Conservation (phyloP, 2,113 vertebrate genomes). For the Ardeotis arabs region DNA sequence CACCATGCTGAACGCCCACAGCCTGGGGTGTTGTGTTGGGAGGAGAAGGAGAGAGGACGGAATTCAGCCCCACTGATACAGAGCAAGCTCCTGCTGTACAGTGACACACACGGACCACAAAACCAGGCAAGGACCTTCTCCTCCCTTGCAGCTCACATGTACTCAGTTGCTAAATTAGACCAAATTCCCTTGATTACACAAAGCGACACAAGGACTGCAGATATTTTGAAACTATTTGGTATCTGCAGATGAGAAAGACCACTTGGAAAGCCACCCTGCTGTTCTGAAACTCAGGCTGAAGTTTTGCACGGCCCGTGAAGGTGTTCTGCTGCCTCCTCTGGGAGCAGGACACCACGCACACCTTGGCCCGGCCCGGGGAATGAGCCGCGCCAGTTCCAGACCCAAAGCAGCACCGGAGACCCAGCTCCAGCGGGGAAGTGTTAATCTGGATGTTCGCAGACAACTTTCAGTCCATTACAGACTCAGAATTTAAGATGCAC, state of each 20-base stretch:
- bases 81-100: not conserved
- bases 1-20: not conserved
- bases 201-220: accelerated
- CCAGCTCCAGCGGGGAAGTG: not conserved
- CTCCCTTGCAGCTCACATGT: not conserved
- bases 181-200: not conserved
- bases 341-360: not conserved
- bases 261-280: not conserved
- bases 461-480: not conserved
- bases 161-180: not conserved
- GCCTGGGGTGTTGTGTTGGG: not conserved
- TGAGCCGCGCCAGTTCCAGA: accelerated
- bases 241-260: not conserved
- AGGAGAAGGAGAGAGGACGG: not conserved
- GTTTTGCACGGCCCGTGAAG: accelerated
- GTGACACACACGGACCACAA: not conserved
- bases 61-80: not conserved
- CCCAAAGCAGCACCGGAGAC: not conserved
- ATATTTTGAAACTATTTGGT: accelerated
- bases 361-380: accelerated
- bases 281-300: accelerated
- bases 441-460: not conserved
- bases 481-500: not conserved
- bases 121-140: not conserved
- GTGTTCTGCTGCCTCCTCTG: not conserved